These are phyloP conservation scores for Papilio gigon DNA, from an alignment of 2,888 invertebrate genomes.

Conservation along the genomic window DNA sequence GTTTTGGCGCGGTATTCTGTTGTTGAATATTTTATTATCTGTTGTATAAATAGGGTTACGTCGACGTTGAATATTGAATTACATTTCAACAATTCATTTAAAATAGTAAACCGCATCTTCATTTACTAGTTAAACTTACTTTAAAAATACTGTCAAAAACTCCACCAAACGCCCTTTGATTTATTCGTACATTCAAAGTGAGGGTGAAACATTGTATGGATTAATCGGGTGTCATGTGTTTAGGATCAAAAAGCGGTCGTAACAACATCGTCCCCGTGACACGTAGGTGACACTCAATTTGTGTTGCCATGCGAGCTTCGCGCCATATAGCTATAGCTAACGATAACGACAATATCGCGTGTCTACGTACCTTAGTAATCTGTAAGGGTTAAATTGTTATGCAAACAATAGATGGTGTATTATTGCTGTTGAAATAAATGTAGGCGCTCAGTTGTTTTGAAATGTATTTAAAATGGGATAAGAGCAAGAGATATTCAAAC, in stretches of 20 bases:
- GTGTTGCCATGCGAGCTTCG: slow-evolving; percentile 43
- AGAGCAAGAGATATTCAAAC: no score
- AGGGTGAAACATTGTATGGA: background rate
- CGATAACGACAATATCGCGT: slow-evolving; percentile 50
- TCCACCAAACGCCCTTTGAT: background rate
- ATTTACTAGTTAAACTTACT: background rate
- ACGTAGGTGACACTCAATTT: slow-evolving; percentile 69
- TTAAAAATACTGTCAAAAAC: background rate
- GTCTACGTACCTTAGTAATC: slow-evolving; percentile 42
- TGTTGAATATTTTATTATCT: background rate
- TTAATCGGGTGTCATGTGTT: slow-evolving; percentile 37
- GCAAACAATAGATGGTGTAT: slow-evolving; percentile 29
- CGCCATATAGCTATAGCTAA: slow-evolving; percentile 40
- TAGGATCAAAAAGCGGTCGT: slow-evolving; percentile 56
- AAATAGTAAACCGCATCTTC: no score
- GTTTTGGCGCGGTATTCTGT: slow-evolving; percentile 1
- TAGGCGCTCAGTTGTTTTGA: background rate
- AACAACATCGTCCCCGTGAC: slow-evolving; percentile 56
- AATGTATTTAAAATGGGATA: background rate
- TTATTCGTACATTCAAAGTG: slow-evolving; percentile 1
- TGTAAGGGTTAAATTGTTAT: slow-evolving; percentile 43
- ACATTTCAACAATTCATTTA: background rate
- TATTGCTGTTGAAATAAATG: background rate
- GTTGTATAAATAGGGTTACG: background rate
- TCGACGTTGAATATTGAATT: background rate